Conservation (phyloP, 2,888 invertebrate genomes). For the Cryptophagus acutangulus region DNA sequence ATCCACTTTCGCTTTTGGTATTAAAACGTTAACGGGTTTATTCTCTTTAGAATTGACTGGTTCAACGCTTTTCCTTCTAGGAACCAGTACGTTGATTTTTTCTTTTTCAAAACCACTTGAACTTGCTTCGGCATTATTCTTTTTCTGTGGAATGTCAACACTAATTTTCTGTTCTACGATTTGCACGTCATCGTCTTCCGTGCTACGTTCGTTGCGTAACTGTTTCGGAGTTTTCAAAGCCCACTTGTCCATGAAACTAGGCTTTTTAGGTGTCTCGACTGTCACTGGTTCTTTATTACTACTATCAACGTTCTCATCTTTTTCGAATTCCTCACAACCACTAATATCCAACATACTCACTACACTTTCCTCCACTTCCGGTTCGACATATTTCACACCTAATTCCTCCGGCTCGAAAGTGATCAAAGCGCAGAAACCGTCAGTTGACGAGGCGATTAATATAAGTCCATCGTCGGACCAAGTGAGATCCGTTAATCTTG, state of each 20-base stretch:
- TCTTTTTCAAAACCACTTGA: slow-evolving; percentile 39
- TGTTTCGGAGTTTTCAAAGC: slow-evolving; percentile 31
- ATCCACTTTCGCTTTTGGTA: not conserved
- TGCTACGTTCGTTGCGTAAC: slow-evolving; percentile 5
- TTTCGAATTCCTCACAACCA: slow-evolving; percentile 29
- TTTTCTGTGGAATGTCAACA: slow-evolving; percentile 9
- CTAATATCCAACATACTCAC: slow-evolving; percentile 28
- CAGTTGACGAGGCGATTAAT: slow-evolving; percentile 77
- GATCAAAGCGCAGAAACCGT: slow-evolving; percentile 83
- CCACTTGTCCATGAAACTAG: slow-evolving; percentile 42
- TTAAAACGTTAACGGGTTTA: not conserved
- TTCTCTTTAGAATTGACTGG: not conserved
- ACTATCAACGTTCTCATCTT: slow-evolving; percentile 29
- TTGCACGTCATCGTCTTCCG: slow-evolving; percentile 9
- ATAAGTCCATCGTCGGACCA: slow-evolving; percentile 80
- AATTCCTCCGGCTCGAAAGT: slow-evolving; percentile 71
- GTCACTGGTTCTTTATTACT: slow-evolving; percentile 24
- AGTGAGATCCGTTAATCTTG: slow-evolving; percentile 79
- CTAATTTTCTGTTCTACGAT: slow-evolving; percentile 14
- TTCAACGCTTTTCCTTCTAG: not conserved
- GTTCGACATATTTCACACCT: slow-evolving; percentile 55
- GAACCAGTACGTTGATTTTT: not conserved
- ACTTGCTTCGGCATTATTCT: slow-evolving; percentile 4
- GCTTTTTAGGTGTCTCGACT: slow-evolving; percentile 32
- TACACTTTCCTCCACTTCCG: slow-evolving; percentile 43